A percentile compares a stretch with the other conserved stretches of the same genome.
phyloP scores from a whole-genome alignment of 2,888 invertebrate species.

The Cheilosia impressa region DNA sequence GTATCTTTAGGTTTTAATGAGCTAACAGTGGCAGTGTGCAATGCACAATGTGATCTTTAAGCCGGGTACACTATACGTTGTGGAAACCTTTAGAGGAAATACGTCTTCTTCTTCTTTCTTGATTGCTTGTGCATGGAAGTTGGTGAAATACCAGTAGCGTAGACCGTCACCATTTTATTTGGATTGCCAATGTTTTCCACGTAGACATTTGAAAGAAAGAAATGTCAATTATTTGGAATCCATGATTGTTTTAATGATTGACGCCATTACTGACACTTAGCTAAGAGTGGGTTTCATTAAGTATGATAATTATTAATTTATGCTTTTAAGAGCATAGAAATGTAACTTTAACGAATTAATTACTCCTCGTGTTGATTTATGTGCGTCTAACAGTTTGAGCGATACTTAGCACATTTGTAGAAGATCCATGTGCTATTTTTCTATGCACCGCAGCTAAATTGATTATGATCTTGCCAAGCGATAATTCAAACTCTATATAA shows the following conservation, averaged over 20 bases:
- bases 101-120: background rate
- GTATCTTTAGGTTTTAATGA: slow-evolving; percentile 3
- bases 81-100: slow-evolving; percentile 3
- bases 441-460: background rate
- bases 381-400: background rate
- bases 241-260: background rate
- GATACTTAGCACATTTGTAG: background rate
- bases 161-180: background rate
- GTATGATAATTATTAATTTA: too few relatives aligned
- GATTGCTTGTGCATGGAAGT: background rate
- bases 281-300: background rate
- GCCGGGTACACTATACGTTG: too few relatives aligned
- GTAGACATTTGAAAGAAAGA: background rate
- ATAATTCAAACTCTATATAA: too few relatives aligned
- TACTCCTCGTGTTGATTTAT: background rate
- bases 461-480: too few relatives aligned
- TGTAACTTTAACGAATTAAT: background rate
- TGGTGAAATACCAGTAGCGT: background rate
- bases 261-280: background rate
- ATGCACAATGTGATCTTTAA: slow-evolving; percentile 7
- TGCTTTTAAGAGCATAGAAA: too few relatives aligned
- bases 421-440: too few relatives aligned
- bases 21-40: background rate
- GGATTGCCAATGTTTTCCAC: background rate
- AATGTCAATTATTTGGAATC: background rate